A percentile compares a stretch with the other conserved stretches of the same genome.
Evolutionary conservation across 2,113 vertebrate species (phyloP).

Genomic region (Varanus salvator): DNA sequence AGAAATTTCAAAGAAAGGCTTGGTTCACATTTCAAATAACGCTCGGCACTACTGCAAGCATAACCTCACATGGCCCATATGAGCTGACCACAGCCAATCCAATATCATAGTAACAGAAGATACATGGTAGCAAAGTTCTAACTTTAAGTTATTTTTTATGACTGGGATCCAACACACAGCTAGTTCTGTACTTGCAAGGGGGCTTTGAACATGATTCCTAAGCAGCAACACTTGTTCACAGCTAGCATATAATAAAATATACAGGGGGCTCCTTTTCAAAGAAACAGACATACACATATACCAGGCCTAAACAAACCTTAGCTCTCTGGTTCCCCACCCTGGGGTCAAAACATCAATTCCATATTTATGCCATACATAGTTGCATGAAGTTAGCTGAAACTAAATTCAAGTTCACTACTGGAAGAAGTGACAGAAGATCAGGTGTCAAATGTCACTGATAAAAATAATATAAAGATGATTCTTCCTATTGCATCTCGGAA

Average conservation of each 20-base stretch:
- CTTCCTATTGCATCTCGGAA: no score
- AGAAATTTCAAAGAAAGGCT: neutral
- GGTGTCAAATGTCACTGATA: no score
- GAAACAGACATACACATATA: neutral
- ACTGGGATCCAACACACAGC: neutral
- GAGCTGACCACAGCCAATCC: neutral
- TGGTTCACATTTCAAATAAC: neutral
- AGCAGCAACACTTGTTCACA: neutral
- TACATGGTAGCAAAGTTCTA: neutral
- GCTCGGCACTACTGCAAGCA: neutral
- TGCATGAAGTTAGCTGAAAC: neutral
- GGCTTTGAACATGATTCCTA: neutral
- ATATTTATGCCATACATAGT: neutral
- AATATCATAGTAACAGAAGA: neutral
- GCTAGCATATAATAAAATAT: neutral
- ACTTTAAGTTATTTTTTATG: neutral
- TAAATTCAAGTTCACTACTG: neutral
- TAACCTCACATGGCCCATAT: neutral
- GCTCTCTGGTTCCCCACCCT: neutral
- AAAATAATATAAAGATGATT: no score
- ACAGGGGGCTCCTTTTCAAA: neutral
- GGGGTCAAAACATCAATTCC: neutral
- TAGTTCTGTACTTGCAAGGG: neutral
- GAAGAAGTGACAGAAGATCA: neutral
- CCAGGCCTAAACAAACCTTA: neutral